Conservation (phyloP, 2,797 vertebrate species). For the Alectoris magna region DNA sequence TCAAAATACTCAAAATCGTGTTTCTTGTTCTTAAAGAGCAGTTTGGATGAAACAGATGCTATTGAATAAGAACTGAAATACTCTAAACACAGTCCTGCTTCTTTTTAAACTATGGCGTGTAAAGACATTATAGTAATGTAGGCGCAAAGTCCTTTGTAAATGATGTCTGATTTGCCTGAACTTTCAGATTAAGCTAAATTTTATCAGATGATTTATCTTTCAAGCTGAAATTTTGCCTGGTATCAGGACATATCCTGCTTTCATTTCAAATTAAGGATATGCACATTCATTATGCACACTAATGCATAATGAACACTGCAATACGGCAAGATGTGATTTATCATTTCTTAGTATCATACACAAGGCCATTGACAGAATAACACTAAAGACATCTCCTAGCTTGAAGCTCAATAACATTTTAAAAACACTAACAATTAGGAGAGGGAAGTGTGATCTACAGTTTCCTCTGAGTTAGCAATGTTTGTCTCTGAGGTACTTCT, state of each 20-base stretch:
- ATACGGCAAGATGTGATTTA: neutral
- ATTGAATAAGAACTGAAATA: neutral
- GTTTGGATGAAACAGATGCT: neutral
- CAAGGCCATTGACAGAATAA: neutral
- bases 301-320: neutral
- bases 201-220: neutral
- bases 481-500: neutral
- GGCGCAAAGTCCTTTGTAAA: neutral
- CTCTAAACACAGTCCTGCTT: neutral
- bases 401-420: neutral
- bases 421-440: neutral
- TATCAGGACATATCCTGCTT: too few species aligned
- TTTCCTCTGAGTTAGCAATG: fast-evolving
- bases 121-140: neutral
- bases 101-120: neutral
- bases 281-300: too few species aligned
- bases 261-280: too few species aligned
- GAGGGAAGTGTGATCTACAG: neutral
- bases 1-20: neutral
- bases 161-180: neutral
- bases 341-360: neutral
- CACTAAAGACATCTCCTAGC: neutral
- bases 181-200: neutral
- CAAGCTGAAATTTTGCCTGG: neutral
- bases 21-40: neutral